phyloP scores from a whole-genome alignment of 1,140 invertebrate species.

The Cotesia typhae region DNA sequence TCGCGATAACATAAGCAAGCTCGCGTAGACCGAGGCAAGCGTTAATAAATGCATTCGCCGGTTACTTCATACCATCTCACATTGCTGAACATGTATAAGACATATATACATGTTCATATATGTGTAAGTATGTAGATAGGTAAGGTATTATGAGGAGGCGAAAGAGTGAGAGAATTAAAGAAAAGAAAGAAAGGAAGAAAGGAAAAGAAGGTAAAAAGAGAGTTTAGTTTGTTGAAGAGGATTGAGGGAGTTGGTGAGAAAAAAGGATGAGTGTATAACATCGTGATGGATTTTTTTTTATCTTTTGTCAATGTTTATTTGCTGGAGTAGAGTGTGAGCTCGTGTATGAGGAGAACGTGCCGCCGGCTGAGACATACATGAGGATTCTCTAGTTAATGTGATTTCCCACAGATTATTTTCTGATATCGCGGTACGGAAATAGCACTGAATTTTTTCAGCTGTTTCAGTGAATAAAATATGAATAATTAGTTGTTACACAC shows the following conservation, averaged over 20 bases:
- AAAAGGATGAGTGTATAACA: neutral
- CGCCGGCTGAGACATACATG: constrained; percentile 3
- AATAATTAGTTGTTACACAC: no score
- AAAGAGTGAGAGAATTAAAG: no score
- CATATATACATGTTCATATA: neutral
- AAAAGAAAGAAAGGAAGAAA: no score
- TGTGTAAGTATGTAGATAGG: neutral
- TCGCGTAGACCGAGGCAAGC: constrained; percentile 15
- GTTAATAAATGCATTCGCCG: constrained; percentile 29
- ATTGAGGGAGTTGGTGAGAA: neutral
- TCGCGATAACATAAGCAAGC: constrained; percentile 22
- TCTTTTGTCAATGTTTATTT: constrained; percentile 18
- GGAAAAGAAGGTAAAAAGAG: no score
- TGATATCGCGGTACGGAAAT: no score
- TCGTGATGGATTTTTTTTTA: constrained; percentile 7
- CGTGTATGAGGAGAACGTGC: constrained; percentile 5
- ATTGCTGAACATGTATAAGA: neutral
- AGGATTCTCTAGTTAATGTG: constrained; percentile 1
- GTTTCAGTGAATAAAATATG: no score
- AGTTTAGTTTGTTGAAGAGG: no score
- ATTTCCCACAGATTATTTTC: no score
- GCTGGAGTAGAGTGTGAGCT: neutral
- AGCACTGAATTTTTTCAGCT: no score
- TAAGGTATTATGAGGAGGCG: no score
- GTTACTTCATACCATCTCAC: neutral